phyloP scores from a whole-genome alignment of 37 sponge, comb jelly and placozoan species.

The Dysidea cf. avara region DNA sequence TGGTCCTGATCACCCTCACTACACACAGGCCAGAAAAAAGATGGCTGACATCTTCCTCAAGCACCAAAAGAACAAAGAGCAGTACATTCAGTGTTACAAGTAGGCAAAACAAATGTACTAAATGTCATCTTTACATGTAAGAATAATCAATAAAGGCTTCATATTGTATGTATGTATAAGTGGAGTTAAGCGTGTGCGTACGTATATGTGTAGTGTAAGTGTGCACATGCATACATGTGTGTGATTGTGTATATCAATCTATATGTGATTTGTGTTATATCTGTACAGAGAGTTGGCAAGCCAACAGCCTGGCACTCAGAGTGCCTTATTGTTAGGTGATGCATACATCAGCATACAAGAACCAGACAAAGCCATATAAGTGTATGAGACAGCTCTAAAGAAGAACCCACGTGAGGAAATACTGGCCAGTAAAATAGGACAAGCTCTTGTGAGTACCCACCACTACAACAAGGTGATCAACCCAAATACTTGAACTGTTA shows the following conservation, averaged over 20 bases:
- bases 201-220: no score
- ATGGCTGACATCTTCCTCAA: slow-evolving; percentile 91
- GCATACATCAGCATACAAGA: slow-evolving; percentile 94
- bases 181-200: no score
- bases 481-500: no score
- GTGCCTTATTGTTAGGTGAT: slow-evolving; percentile 89
- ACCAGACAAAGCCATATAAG: slow-evolving; percentile 90
- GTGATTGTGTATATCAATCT: no score
- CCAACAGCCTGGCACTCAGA: slow-evolving; percentile 45
- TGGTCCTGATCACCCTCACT: slow-evolving; percentile 74
- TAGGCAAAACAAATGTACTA: not conserved
- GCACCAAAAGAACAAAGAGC: slow-evolving; percentile 67
- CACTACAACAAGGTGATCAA: slow-evolving; percentile 74
- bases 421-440: slow-evolving; percentile 90
- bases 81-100: slow-evolving; percentile 73
- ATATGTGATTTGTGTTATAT: no score
- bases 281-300: slow-evolving; percentile 69
- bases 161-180: no score
- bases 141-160: no score
- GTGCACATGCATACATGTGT: no score
- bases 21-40: slow-evolving; percentile 85
- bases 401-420: slow-evolving; percentile 76
- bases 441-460: slow-evolving; percentile 90
- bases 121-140: not conserved
- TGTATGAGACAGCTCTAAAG: slow-evolving; percentile 87